Evolutionary conservation across 2,113 vertebrate genomes (phyloP), one percentile per base, ranked within the genome.

Genomic region (Rhinoptilus africanus): DNA sequence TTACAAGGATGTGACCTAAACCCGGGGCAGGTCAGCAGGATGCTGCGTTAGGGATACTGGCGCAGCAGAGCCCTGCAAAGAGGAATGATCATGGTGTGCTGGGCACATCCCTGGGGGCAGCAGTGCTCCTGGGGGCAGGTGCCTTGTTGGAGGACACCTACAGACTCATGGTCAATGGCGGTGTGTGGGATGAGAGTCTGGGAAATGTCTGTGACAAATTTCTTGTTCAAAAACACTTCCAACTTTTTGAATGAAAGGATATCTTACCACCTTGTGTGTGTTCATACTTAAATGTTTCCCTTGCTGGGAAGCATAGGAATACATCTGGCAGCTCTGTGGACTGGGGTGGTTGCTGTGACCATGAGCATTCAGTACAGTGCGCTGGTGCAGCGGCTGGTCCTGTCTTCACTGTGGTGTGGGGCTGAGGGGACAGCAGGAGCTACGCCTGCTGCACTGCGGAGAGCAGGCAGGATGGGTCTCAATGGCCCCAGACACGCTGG

Each of bases 361-460:
- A 35, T 0, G 2, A n/a, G 23, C 56, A 39, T 4, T 3, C 22
- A 41, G 24, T 20, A 27, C 19, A 32, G 4, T 4, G 17, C 37
- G 15, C 16, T 0, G 0, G 23, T 24, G 30, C 19, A 28, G 28
- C 2, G 1, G 35, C 32, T 0, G 0, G 17, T 41, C 10, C 62
- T 3, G 0, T 6, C 24, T 4, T n/a, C 41, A 6, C 7, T 9
- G 45, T 5, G 4, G 35, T 30, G 32, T 11, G 10, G 41, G 26
- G 4, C 45, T 41, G 45, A 34, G 41, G 59, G 26, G 16, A 22
- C 2, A 1, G 7, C n/a, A 13, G 28, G 19, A 35, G n/a, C n/a
- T 2, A 16, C 1, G 4, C 22, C 14, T 54, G 51, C 47, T 47
- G 24, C n/a, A 4, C 12, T 3, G 4, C 43, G 39, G 37, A 13